These are phyloP conservation scores for Pteruthius melanotis DNA, from an alignment of 2,113 vertebrate species.

Conservation along the genomic window DNA sequence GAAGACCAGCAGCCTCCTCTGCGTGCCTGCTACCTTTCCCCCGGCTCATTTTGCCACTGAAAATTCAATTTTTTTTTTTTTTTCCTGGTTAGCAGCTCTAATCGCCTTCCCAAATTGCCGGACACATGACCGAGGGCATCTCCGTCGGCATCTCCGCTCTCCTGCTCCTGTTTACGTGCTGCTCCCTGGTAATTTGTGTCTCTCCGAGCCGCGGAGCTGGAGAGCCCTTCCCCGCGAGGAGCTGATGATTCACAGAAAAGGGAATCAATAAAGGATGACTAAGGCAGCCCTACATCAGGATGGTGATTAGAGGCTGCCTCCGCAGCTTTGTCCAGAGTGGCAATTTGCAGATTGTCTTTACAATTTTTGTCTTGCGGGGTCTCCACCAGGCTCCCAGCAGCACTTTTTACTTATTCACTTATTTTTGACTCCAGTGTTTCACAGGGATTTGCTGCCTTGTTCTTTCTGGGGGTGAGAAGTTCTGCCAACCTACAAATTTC, in stretches of 20 bases:
- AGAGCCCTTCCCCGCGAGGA: slow-evolving; percentile 37
- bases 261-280: slow-evolving; percentile 52
- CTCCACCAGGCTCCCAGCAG: not conserved
- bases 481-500: not conserved
- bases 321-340: slow-evolving; percentile 4
- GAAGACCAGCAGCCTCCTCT: not conserved
- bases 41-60: not conserved
- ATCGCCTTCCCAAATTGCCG: not conserved
- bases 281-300: slow-evolving; percentile 15
- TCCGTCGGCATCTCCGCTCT: not conserved
- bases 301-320: slow-evolving; percentile 23
- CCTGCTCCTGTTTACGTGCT: not conserved
- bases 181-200: not conserved
- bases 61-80: not conserved
- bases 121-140: not conserved
- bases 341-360: slow-evolving; percentile 28
- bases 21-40: not conserved
- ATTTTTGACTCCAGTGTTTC: not conserved
- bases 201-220: not conserved
- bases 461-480: not conserved
- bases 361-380: not conserved
- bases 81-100: not conserved
- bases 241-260: slow-evolving; percentile 49
- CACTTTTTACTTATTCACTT: not conserved
- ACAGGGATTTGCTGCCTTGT: not conserved